Evolutionary conservation across 2,888 invertebrate genomes (phyloP).

Genomic region (Alloplasta piceator): DNA sequence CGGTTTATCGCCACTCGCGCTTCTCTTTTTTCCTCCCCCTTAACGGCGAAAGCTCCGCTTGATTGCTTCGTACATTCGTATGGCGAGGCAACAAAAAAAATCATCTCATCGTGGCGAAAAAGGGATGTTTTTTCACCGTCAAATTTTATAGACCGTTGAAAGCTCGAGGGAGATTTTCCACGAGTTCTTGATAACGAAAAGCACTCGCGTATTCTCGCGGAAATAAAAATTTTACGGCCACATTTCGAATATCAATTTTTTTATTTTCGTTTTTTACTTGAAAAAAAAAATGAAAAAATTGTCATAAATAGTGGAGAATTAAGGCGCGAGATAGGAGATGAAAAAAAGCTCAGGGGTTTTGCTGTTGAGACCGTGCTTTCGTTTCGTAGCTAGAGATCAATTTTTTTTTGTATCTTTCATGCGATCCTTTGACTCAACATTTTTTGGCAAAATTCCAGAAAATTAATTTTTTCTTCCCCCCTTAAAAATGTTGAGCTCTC

Average conservation of each 20-base stretch:
- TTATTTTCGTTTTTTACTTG: neutral
- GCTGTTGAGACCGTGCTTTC: no score
- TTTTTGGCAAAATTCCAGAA: neutral
- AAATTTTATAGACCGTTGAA: conserved; percentile 1
- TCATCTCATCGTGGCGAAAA: neutral
- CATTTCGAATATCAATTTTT: neutral
- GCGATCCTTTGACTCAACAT: neutral
- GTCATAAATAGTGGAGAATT: conserved; percentile 17
- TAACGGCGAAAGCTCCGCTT: neutral
- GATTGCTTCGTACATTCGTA: neutral
- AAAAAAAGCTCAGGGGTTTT: conserved; percentile 5
- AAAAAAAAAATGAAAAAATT: conserved; percentile 2
- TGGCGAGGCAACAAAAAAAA: neutral
- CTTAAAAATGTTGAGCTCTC: no score
- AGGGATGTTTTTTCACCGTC: neutral
- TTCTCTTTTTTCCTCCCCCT: neutral
- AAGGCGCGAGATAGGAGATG: conserved; percentile 25
- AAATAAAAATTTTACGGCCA: neutral
- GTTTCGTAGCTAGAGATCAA: no score
- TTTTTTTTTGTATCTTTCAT: no score
- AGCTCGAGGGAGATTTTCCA: neutral
- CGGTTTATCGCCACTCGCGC: conserved; percentile 14
- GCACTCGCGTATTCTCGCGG: neutral
- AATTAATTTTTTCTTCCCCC: no score
- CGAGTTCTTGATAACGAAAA: neutral